Conservation (phyloP, 2,888 invertebrate species). For the Helicoverpa assulta region DNA sequence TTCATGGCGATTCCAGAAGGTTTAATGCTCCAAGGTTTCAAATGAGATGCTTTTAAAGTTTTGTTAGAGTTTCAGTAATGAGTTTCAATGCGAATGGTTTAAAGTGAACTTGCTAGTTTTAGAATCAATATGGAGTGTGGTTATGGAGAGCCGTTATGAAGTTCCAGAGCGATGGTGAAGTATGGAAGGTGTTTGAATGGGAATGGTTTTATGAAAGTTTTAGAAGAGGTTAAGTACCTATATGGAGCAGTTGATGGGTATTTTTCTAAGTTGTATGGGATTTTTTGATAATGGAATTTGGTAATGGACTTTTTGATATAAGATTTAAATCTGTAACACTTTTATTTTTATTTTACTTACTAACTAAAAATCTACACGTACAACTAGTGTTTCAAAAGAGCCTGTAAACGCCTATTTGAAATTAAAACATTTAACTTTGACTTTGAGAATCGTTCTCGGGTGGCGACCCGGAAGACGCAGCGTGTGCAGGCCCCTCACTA, state of each 20-base stretch:
- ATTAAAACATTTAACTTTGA: too few relatives aligned
- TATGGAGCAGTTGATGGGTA: not conserved
- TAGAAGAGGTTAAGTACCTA: not conserved
- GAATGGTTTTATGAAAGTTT: not conserved
- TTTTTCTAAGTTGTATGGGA: not conserved
- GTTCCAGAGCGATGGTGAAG: constrained; percentile 10
- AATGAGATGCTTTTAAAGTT: constrained; percentile 62
- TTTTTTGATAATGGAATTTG: too few relatives aligned
- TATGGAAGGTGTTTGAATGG: constrained; percentile 10
- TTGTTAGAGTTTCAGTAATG: constrained; percentile 60
- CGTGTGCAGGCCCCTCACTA: too few relatives aligned
- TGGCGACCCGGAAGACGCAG: too few relatives aligned
- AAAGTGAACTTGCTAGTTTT: constrained; percentile 52
- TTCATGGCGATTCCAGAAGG: too few relatives aligned
- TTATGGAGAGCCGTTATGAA: constrained; percentile 24
- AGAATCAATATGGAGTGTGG: constrained; percentile 51
- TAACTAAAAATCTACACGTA: too few relatives aligned
- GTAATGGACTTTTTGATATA: too few relatives aligned
- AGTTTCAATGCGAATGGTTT: constrained; percentile 64
- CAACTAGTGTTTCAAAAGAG: too few relatives aligned
- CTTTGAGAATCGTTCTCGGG: too few relatives aligned
- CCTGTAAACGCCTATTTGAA: too few relatives aligned
- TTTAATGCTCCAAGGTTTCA: constrained; percentile 11
- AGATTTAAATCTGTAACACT: too few relatives aligned
- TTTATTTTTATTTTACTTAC: too few relatives aligned